Base-by-base conservation (phyloP, 2,797 vertebrate species). In the Bradypus variegatus region DNA sequence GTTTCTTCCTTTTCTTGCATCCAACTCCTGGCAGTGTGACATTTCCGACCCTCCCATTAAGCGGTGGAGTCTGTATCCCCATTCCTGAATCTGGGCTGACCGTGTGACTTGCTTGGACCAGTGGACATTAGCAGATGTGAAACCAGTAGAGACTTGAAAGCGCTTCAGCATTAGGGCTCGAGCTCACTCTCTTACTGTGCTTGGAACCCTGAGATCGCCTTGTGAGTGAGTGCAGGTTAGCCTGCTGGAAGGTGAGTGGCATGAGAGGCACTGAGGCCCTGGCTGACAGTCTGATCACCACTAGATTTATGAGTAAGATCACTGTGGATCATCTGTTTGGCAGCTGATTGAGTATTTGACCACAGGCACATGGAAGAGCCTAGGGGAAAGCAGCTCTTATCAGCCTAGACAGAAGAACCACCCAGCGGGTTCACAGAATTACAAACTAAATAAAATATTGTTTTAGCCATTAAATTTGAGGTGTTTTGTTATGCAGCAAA, bases 401-500 rank as follows among this genome's bases (percentile, higher is more conserved):
- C 33, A 81, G 55, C 48, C 19, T 58, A 83, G 48, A 86, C 6
- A n/a, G 88, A 72, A 80, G 86, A 76, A 80, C 3, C 0, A 53
- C 31, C 31, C 55, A 58, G 33, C 23, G 18, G 19, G 83, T 41
- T 73, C 60, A 18, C 27, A 88, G 45, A 78, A 11, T 88, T 87
- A 82, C 31, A 19, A 92, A 62, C 58, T 79, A 89, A 79, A 86
- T 75, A 25, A 64, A 91, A 88, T 72, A 14, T 48, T 72, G n/a
- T 84, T 91, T 92, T 64, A 90, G 27, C 21, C 27, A 64, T 11
- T 72, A 45, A 64, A 25, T 65, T 90, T 89, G n/a, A 38, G 38
- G 6, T 92, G 6, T 81, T 92, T 86, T 77, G 38, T 69, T 91
- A 27, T 69, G 12, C 41, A 88, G 70, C 33, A 87, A 89, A 92